Conservation (phyloP, 1,140 invertebrate species). For the Danaus plexippus region DNA sequence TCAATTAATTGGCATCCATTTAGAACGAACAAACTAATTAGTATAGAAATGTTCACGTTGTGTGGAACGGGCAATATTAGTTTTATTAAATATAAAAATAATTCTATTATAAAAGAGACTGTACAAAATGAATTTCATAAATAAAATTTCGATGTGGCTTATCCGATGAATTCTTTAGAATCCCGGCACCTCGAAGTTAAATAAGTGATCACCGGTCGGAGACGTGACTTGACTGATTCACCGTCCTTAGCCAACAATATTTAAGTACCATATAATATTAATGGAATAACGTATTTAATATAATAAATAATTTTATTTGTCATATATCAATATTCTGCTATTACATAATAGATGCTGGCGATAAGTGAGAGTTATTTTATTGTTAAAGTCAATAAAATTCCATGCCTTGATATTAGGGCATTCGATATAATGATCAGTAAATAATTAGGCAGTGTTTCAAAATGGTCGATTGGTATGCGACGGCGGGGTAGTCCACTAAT, state of each 20-base stretch:
- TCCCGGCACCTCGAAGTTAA: constrained; percentile 61
- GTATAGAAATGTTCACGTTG: neutral
- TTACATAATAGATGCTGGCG: too few relatives aligned
- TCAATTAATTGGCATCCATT: too few relatives aligned
- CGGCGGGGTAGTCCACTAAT: constrained; percentile 53
- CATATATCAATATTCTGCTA: too few relatives aligned
- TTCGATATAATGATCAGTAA: constrained; percentile 26
- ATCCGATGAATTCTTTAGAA: constrained; percentile 59
- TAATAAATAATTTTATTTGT: too few relatives aligned
- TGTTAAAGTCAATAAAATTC: too few relatives aligned
- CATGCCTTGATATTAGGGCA: too few relatives aligned
- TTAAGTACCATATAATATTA: too few relatives aligned
- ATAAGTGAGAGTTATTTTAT: too few relatives aligned
- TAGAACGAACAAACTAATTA: neutral
- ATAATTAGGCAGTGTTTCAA: constrained; percentile 56
- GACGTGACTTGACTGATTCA: constrained; percentile 42
- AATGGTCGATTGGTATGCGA: constrained; percentile 57
- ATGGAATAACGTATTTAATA: too few relatives aligned
- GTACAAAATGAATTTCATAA: constrained; percentile 59
- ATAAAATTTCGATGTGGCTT: constrained; percentile 57
- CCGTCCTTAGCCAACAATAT: too few relatives aligned
- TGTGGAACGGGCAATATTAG: neutral
- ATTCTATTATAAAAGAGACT: constrained; percentile 55
- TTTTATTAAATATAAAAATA: constrained; percentile 26
- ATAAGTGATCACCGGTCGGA: constrained; percentile 63